These are phyloP conservation scores for Lepidurus packardi DNA, from an alignment of 1,140 invertebrate genomes.

Conservation along the genomic window DNA sequence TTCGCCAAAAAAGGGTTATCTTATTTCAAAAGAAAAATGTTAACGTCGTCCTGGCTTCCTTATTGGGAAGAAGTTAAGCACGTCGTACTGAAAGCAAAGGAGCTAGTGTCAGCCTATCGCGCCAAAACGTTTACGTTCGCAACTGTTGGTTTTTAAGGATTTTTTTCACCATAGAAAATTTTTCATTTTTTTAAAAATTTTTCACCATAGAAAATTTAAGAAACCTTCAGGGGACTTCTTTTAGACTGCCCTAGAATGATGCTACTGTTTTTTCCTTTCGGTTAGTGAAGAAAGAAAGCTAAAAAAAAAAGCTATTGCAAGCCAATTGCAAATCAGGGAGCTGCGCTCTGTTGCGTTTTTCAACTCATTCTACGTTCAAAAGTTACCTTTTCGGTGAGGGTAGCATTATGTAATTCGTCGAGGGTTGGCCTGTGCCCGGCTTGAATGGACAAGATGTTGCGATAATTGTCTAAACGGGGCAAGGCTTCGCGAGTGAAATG, in stretches of 20 bases:
- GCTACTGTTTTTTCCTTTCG: neutral
- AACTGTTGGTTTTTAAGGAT: neutral
- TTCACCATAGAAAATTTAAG: neutral
- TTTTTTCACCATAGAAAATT: neutral
- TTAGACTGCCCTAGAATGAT: neutral
- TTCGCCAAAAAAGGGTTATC: no score
- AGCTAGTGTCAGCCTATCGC: neutral
- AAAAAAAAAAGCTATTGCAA: no score
- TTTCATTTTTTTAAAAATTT: no score
- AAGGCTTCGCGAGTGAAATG: constrained; percentile 86
- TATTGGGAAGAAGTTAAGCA: no score
- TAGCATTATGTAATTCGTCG: constrained; percentile 84
- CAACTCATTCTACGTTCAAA: no score
- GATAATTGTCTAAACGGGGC: constrained; percentile 85
- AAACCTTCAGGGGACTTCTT: neutral
- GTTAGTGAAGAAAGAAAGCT: no score
- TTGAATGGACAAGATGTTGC: constrained; percentile 86
- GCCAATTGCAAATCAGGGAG: no score
- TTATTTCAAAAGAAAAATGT: no score
- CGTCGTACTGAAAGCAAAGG: no score
- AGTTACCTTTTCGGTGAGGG: constrained; percentile 50
- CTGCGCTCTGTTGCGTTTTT: no score
- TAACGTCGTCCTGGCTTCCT: no score
- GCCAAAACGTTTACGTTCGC: neutral
- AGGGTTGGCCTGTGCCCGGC: constrained; percentile 81